These are phyloP conservation scores for Steinernema scapterisci DNA, from an alignment of 2,888 invertebrate genomes.

Conservation along the genomic window DNA sequence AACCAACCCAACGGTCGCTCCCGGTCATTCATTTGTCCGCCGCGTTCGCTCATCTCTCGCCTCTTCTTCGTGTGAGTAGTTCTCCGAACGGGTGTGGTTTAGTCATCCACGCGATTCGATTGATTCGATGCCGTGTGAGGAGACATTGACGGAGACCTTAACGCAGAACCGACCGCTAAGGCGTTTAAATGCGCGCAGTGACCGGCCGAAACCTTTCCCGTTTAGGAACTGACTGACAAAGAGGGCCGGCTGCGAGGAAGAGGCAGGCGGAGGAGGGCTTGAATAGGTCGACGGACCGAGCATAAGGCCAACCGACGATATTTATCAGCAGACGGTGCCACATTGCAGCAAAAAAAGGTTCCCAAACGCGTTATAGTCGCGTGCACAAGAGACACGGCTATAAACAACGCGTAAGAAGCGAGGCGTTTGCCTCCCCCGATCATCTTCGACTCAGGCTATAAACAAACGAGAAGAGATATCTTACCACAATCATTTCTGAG, in stretches of 20 bases:
- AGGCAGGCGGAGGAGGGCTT: background rate
- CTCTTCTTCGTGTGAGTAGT: constrained; percentile 27
- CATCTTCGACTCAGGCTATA: constrained; percentile 23
- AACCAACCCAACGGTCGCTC: constrained; percentile 9
- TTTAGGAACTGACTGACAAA: constrained; percentile 11
- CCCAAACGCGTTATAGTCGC: constrained; percentile 21
- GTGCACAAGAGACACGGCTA: constrained; percentile 25
- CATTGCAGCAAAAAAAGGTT: constrained; percentile 1
- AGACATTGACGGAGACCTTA: background rate
- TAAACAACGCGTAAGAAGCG: constrained; percentile 21
- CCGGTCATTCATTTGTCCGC: constrained; percentile 21
- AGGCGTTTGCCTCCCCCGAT: background rate
- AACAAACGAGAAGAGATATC: constrained; percentile 61
- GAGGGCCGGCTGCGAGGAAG: background rate
- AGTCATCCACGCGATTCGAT: constrained; percentile 18
- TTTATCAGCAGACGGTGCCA: background rate
- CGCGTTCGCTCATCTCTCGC: constrained; percentile 11
- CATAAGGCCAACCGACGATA: no score
- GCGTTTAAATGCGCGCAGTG: background rate
- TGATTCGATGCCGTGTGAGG: constrained; percentile 27
- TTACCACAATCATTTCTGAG: constrained; percentile 85
- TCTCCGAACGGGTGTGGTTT: constrained; percentile 27
- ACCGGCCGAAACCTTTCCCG: background rate
- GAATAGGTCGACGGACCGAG: no score
- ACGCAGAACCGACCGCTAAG: background rate